Conservation (phyloP, 2,888 invertebrate species). For the Cheilosia scutellata region DNA sequence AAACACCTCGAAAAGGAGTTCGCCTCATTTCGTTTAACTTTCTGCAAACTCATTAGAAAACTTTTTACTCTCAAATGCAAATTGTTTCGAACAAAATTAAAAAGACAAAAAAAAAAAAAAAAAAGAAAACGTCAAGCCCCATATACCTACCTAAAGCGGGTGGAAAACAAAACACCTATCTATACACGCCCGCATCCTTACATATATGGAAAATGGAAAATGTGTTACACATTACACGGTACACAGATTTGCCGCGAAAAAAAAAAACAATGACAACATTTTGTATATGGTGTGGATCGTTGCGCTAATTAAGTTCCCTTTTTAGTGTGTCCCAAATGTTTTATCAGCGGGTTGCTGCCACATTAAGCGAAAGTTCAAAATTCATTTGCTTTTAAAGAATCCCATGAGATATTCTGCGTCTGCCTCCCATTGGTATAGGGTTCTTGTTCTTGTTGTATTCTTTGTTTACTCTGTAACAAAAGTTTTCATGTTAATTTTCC, state of each 20-base stretch:
- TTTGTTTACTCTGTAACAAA: slow-evolving; percentile 25
- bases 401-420: slow-evolving; percentile 42
- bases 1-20: not conserved
- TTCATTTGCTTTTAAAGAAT: slow-evolving; percentile 61
- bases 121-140: not conserved
- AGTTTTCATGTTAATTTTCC: slow-evolving; percentile 67
- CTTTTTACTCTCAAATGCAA: slow-evolving; percentile 42
- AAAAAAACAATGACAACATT: slow-evolving; percentile 25
- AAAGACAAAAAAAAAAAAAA: slow-evolving; percentile 8
- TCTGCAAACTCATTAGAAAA: slow-evolving; percentile 38
- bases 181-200: slow-evolving; percentile 26
- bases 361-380: slow-evolving; percentile 62
- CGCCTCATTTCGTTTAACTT: slow-evolving; percentile 18
- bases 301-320: slow-evolving; percentile 67
- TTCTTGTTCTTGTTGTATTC: slow-evolving; percentile 1
- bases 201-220: slow-evolving; percentile 3
- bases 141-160: not conserved
- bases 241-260: slow-evolving; percentile 19
- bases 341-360: slow-evolving; percentile 61
- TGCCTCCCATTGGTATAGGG: not conserved
- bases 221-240: slow-evolving; percentile 41
- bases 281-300: slow-evolving; percentile 27
- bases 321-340: slow-evolving; percentile 36
- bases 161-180: slow-evolving; percentile 7
- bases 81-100: slow-evolving; percentile 18